Base-by-base conservation (phyloP, 2,797 vertebrate genomes). In the Odontamblyopus rebecca region DNA sequence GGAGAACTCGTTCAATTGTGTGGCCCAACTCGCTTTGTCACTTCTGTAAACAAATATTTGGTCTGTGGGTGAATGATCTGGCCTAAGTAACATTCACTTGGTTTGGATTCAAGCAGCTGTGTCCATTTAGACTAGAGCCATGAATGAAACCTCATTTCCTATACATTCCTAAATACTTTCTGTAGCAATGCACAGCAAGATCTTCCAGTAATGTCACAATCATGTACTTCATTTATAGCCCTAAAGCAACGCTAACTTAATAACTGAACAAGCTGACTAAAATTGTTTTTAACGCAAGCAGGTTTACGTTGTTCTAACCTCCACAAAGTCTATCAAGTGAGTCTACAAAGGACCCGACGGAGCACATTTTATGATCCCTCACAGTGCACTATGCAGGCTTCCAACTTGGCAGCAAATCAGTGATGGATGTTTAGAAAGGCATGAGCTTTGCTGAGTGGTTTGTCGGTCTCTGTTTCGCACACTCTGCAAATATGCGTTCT, bases 401-500 rank as follows among this genome's bases (percentile, higher is more conserved):
- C 66, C 38, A 6, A 65, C 65, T 67, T 30, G 32, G 66, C 72
- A 50, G 63, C 69, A 54, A 53, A 57, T 69, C 35, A 6, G 56
- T 73, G 62, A 75, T 73, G 51, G 48, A n/a, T 77, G 77, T 82
- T 80, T 78, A 78, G 71, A 76, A 80, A 78, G 68, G 60, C 66
- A 30, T 26, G 54, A 54, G 64, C 51, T 65, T 74, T 30, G 69
- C 48, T 41, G 68, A 12, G 69, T 29, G 61, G 71, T 75, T 68
- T 77, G 75, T 77, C 54, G 71, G 74, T 67, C 66, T 71, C 61
- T 44, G 71, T 75, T 72, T 30, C 16, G 57, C 71, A 16, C 71
- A 69, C 72, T 69, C 61, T 78, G 71, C 75, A 84, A 84, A 85
- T 81, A 70, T 78, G 89, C 70, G 82, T 80, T 85, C 77, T 80